phyloP scores from a whole-genome alignment of 2,888 invertebrate species.

The Mesorhabditis spiculigera region DNA sequence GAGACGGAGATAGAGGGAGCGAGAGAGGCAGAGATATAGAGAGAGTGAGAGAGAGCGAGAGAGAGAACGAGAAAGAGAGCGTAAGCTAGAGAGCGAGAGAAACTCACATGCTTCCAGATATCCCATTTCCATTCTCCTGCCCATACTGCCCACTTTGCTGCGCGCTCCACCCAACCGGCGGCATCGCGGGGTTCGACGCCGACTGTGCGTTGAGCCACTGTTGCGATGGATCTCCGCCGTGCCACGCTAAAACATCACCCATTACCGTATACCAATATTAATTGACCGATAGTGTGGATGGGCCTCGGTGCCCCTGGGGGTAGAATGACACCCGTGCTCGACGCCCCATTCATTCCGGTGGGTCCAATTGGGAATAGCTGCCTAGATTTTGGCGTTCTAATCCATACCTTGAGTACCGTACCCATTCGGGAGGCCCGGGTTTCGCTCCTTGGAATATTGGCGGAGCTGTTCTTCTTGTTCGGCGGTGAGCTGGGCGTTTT shows the following conservation, averaged over 20 bases:
- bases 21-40: too few species aligned
- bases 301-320: background rate
- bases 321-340: background rate
- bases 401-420: background rate
- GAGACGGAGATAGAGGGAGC: too few species aligned
- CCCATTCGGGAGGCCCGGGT: background rate
- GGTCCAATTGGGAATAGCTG: background rate
- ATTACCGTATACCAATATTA: background rate
- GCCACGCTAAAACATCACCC: background rate
- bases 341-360: background rate
- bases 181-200: conserved; percentile 1
- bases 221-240: background rate
- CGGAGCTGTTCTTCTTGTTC: background rate
- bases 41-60: too few species aligned
- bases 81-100: too few species aligned
- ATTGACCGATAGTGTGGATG: background rate
- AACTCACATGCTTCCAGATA: background rate
- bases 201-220: background rate
- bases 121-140: background rate
- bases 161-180: background rate
- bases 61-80: too few species aligned
- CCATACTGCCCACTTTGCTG: background rate
- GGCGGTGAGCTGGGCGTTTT: background rate
- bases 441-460: background rate
- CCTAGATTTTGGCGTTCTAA: background rate